phyloP scores from a whole-genome alignment of 2,888 invertebrate species.

The Xanthostigma xanthostigma region DNA sequence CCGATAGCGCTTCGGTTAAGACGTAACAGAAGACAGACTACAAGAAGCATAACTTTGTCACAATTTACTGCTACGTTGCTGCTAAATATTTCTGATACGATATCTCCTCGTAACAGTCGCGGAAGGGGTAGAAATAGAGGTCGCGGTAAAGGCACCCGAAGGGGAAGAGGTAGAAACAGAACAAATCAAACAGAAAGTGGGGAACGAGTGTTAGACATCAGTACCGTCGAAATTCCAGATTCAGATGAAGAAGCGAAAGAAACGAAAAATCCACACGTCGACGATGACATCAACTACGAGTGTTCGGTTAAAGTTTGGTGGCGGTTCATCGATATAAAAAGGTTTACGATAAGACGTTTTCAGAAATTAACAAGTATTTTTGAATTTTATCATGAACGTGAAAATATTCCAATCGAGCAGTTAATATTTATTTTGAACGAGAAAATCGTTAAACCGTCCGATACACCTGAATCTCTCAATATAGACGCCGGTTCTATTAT shows the following conservation, averaged over 20 bases:
- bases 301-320: constrained; percentile 33
- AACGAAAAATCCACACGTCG: background rate
- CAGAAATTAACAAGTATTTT: constrained; percentile 31
- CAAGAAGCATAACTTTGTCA: too few relatives aligned
- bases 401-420: constrained; percentile 24
- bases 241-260: background rate
- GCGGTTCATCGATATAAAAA: constrained; percentile 28
- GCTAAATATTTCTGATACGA: too few relatives aligned
- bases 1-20: too few relatives aligned
- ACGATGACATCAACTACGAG: constrained; percentile 14
- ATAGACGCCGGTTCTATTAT: constrained; percentile 33
- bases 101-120: too few relatives aligned
- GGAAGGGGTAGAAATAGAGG: too few relatives aligned
- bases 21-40: too few relatives aligned
- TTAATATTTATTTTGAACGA: constrained; percentile 30
- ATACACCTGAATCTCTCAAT: constrained; percentile 30
- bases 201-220: too few relatives aligned
- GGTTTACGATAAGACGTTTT: constrained; percentile 28
- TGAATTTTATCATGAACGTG: constrained; percentile 26
- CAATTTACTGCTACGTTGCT: too few relatives aligned
- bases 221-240: background rate
- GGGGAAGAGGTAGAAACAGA: too few relatives aligned
- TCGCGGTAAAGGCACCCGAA: too few relatives aligned
- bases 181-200: too few relatives aligned
- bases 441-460: constrained; percentile 26